Evolutionary conservation across 2,888 invertebrate genomes (phyloP), one percentile per base, ranked within the genome.

Genomic region (Drosophila siamana): DNA sequence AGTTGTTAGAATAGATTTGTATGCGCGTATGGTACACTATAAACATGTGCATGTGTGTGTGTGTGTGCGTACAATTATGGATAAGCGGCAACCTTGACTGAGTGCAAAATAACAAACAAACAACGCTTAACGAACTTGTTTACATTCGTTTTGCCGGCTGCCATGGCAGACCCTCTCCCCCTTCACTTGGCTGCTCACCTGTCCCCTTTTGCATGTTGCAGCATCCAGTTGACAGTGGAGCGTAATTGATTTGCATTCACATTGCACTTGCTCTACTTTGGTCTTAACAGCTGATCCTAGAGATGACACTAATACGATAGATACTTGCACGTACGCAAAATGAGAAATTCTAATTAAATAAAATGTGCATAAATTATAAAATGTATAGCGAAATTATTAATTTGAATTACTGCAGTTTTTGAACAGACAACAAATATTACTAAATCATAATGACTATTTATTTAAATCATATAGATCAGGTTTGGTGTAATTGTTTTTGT

Each of bases 91-190:
- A 70, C 84, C 88, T 88, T 80, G 86, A 77, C 52, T 80, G 64
- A 77, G 68, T 83, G 84, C 74, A 83, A 63, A 72, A 57, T 62
- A 68, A 75, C 72, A 74, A 69, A 67, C 48, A 69, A 41, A 48
- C 54, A 41, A 48, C 54, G 65, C 69, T 76, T 86, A 86, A 88
- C 79, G 87, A 86, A 87, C 87, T 88, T 85, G 84, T 88, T 85
- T 88, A 88, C 87, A 69, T 81, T 74, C 60, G 63, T 57, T 65
- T 59, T 48, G 72, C 84, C 84, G 88, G 88, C 64, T 74, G 61
- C 61, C 69, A 43, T 19, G 44, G 11, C 22, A 19, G 19, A 9
- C 7, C 55, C 26, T 52, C 15, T 48, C 38, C 47, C 40, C 19
- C 11, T n/a, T 36, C 26, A 6, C 40, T 2, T 3, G 2, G 1